These are phyloP conservation scores for Enteromius paludinosus DNA, from an alignment of 2,797 vertebrate species.

Conservation along the genomic window DNA sequence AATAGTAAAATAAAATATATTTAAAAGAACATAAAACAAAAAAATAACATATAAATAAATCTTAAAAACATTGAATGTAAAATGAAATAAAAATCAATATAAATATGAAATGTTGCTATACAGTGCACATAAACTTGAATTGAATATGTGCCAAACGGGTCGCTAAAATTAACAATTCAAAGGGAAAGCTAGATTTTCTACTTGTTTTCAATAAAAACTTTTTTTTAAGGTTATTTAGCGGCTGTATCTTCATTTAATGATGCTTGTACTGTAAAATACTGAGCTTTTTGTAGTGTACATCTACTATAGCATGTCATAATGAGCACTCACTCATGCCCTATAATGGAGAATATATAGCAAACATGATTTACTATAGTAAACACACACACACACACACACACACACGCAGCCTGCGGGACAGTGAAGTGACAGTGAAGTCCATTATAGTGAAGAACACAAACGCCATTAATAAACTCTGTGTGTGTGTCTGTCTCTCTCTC, in stretches of 20 bases:
- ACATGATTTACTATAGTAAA: conserved; percentile 9
- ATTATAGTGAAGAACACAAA: conserved; percentile 84
- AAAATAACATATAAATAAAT: background rate
- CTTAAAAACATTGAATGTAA: background rate
- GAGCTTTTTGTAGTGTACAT: background rate
- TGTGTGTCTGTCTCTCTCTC: conserved; percentile 53
- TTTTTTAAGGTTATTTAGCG: background rate
- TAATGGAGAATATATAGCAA: background rate
- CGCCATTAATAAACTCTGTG: conserved; percentile 83
- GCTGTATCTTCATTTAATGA: background rate
- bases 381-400: conserved; percentile 53
- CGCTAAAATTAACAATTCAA: background rate
- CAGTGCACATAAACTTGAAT: too few relatives aligned
- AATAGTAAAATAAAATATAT: background rate
- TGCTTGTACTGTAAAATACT: background rate
- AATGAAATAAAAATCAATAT: too few relatives aligned
- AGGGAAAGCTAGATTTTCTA: background rate
- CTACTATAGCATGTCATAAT: background rate
- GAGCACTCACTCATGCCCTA: background rate
- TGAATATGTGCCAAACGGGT: background rate
- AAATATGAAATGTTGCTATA: background rate
- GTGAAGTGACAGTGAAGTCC: conserved; percentile 74
- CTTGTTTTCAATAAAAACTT: background rate
- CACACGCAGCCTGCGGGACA: conserved; percentile 75
- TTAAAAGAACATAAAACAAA: background rate